Evolutionary conservation across 2,797 vertebrate species (phyloP), one percentile per base, ranked within the genome.

Genomic region (Microhierax caerulescens): DNA sequence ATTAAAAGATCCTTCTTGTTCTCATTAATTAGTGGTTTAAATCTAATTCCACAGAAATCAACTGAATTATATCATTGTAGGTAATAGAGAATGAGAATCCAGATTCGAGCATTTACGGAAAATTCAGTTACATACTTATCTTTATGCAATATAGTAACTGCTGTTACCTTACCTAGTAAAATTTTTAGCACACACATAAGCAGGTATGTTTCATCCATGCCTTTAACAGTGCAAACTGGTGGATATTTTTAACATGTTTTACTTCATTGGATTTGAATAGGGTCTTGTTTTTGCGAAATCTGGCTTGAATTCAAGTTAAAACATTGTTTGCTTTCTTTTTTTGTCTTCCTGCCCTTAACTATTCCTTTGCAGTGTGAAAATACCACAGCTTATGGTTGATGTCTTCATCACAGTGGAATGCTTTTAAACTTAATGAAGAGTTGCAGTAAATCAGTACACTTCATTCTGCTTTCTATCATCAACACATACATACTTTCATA

Each of bases 351-450:
- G 97, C 77, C 91, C 78, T 95, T 97, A 97, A 97, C 93, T 97
- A 88, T 97, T 95, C 95, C 91, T 97, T 96, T 97, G 93, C 93
- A 97, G 95, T 97, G 94, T 97, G 94, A 97, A 98, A 98, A 97
- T 95, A 93, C 80, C 90, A 77, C 93, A 89, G 87, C 56, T 83
- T 92, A 96, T 97, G 97, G 93, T 94, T 97, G 98, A 98, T 98
- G 98, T 98, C 98, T 98, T 98, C 98, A 98, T 97, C 96, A 95
- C 86, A 47, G 85, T 97, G 97, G 97, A 98, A 98, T 98, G 98
- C 98, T 98, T 98, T 98, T 98, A 98, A 98, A 98, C 96, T 97
- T 98, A 98, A 98, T 97, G 97, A 98, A 98, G 96, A 97, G 95
- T 96, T 94, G 89, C 93, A 96, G 95, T 98, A 98, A 98, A 98